phyloP scores from a whole-genome alignment of 2,113 vertebrate genomes.

The Trichechus manatus region DNA sequence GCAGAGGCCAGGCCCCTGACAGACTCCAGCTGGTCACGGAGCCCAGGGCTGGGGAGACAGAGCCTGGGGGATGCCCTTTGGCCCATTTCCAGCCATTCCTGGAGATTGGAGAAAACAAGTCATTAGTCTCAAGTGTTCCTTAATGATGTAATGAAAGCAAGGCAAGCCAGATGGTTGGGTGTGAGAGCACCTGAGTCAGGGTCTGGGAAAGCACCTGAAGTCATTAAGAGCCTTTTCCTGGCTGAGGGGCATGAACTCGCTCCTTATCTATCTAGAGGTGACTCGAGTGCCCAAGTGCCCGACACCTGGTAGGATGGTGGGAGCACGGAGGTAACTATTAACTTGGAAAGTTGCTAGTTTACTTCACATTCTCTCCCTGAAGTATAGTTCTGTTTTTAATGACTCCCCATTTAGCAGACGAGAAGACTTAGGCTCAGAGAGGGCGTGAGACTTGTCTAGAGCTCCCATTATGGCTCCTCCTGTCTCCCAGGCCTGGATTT shows the following conservation, averaged over 20 bases:
- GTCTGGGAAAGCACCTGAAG: constrained; percentile 45
- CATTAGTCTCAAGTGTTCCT: constrained; percentile 50
- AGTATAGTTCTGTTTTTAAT: background rate
- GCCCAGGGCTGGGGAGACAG: background rate
- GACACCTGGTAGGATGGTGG: background rate
- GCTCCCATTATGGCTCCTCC: background rate
- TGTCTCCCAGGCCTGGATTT: background rate
- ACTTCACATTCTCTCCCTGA: background rate
- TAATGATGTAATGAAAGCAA: constrained; percentile 78
- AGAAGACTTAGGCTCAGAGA: background rate
- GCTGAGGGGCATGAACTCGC: background rate
- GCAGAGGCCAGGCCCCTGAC: background rate
- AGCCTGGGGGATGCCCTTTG: constrained; percentile 38
- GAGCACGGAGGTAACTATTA: background rate
- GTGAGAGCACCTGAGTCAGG: constrained; percentile 69
- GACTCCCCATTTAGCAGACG: background rate
- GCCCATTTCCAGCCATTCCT: constrained; percentile 67
- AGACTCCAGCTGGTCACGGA: background rate
- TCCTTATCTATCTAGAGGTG: background rate
- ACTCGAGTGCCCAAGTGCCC: background rate
- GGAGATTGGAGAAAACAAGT: constrained; percentile 65
- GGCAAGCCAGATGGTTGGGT: constrained; percentile 31
- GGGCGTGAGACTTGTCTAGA: background rate
- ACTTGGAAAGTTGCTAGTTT: background rate
- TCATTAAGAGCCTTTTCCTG: constrained; percentile 58